Evolutionary conservation across 2,888 invertebrate species (phyloP), one percentile per base, ranked within the genome.

Genomic region (Sthenelais limicola): DNA sequence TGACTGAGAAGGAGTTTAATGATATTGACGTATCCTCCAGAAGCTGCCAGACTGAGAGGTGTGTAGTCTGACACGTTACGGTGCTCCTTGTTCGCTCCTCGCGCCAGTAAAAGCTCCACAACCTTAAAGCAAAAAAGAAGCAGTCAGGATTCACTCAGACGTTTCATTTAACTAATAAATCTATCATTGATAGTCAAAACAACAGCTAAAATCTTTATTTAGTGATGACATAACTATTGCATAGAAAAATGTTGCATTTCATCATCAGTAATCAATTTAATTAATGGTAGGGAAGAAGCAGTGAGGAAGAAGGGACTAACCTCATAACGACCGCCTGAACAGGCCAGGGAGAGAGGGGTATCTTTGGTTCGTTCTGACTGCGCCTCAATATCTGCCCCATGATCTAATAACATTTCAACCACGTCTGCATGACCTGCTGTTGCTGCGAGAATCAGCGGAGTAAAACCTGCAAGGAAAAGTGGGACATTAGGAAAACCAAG

Each of bases 51-150:
- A 86, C 97, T 97, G n/a, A 99, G 91, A 0, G 99, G 99, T 12
- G 99, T 99, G 87, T 99, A 99, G 89, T 99, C 99, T 30, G 97
- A 98, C 21, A 98, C 98, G 89, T 99, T 99, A 71, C 98, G 92
- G 89, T 99, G 98, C 77, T 90, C 89, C 89, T 98, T 98, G 89
- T 98, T 98, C 68, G 98, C 97, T 79, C 94, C 94, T 76, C 95
- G 92, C 78, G 91, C 92, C 70, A 98, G 90, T 75, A 98, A 90
- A 68, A 97, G 89, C 84, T 98, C 98, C 1, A 98, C 98, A 47
- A 97, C 93, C 90, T 90, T 73, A 21, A 81, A 73, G 30, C 12
- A 26, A 67, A 48, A 32, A 26, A 66, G n/a, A 24, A n/a, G n/a
- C n/a, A n/a, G n/a, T n/a, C n/a, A n/a, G n/a, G n/a, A n/a, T n/a